Base-by-base conservation (phyloP, 2,113 vertebrate genomes). In the Cyrtonyx montezumae region DNA sequence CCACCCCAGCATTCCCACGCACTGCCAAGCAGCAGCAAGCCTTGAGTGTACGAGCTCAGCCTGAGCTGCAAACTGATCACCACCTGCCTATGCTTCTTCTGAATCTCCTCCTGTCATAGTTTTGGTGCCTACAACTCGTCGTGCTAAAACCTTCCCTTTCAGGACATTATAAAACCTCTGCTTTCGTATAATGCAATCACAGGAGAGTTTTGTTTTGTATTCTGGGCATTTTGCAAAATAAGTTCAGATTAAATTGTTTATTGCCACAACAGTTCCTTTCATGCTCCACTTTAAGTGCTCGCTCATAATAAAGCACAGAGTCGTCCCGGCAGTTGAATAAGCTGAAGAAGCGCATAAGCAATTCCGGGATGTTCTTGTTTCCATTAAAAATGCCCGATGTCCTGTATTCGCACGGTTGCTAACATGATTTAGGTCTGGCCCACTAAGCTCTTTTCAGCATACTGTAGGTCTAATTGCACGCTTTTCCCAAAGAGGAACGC, bases 391-490 rank as follows among this genome's bases (percentile, higher is more conserved):
- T 5, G 32, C n/a, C 43, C 56, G 0, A 4, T 3, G 16, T 61
- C 79, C 76, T 85, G 61, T 69, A 58, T 75, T 78, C 88, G 79
- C 82, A 78, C 1, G 36, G 40, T 19, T 75, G 87, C 88, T 93
- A 84, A 30, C n/a, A 56, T 15, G 32, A 71, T 75, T 85, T 76
- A 16, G 0, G 25, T 75, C 49, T 19, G 77, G 36, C 51, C 62
- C 9, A 48, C 62, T 74, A n/a, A 92, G 36, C 70, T 32, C 94
- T 74, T 91, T 76, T 55, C 85, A 79, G 55, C 16, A 46, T 49
- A 67, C 94, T 93, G 94, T 91, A 87, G 91, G 32, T 87, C 83
- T 81, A 63, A 95, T 51, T 79, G 88, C 79, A 63, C 0, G 4
- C 17, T 79, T 84, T 88, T 56, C 26, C 69, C 80, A 26, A 58